Conservation (phyloP, 2,888 invertebrate genomes). For the Drosophila ustulata region DNA sequence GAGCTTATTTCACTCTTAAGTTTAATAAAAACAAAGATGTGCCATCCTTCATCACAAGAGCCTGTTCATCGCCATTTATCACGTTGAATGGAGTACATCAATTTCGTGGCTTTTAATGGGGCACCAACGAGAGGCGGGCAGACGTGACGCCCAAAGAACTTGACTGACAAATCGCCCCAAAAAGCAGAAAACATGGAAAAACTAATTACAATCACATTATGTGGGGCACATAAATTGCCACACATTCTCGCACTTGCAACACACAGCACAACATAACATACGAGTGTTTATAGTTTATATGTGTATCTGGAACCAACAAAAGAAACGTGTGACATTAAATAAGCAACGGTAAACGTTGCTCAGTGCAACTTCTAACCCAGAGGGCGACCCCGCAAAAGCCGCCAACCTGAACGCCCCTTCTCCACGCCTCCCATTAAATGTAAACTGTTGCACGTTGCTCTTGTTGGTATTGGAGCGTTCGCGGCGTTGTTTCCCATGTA, state of each 20-base stretch:
- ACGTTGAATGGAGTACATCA: background rate
- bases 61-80: conserved; percentile 3
- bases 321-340: conserved; percentile 53
- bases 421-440: conserved; percentile 67
- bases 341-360: conserved; percentile 57
- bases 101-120: conserved; percentile 6
- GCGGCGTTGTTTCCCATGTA: conserved; percentile 73
- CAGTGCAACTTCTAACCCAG: conserved; percentile 51
- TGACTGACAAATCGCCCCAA: conserved; percentile 48
- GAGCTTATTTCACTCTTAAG: background rate
- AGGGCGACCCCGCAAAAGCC: conserved; percentile 46
- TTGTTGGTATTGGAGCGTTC: conserved; percentile 37
- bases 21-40: background rate
- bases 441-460: conserved; percentile 72
- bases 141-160: conserved; percentile 51
- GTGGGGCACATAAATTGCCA: conserved; percentile 52
- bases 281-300: background rate
- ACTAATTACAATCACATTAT: conserved; percentile 63
- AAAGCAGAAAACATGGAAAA: conserved; percentile 9
- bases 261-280: background rate
- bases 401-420: conserved; percentile 49
- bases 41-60: background rate
- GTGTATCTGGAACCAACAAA: conserved; percentile 29
- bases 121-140: background rate
- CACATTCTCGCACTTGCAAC: conserved; percentile 25